Evolutionary conservation across 2,888 invertebrate species (phyloP).

Genomic region (Panopea generosa): DNA sequence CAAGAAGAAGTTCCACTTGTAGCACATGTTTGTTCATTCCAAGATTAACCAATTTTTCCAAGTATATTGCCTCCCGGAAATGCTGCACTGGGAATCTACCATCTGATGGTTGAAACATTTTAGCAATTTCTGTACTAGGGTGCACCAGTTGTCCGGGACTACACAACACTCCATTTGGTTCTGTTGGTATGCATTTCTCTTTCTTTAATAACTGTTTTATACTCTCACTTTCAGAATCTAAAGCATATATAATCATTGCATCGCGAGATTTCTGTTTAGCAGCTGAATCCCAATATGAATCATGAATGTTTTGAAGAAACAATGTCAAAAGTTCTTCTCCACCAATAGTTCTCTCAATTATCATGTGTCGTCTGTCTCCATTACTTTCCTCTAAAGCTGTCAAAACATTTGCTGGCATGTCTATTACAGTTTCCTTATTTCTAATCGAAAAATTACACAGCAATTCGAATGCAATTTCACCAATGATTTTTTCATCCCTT

Average conservation of each 20-base stretch:
- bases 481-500: constrained; percentile 11
- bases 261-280: background rate
- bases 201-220: constrained; percentile 18
- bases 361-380: background rate
- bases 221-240: constrained; percentile 6
- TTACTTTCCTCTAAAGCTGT: background rate
- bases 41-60: constrained; percentile 48
- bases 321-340: background rate
- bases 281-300: constrained; percentile 8
- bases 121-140: constrained; percentile 59
- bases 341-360: background rate
- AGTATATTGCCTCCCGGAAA: constrained; percentile 10
- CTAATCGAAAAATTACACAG: background rate
- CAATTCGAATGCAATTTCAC: constrained; percentile 16
- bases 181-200: constrained; percentile 70
- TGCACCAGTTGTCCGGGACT: constrained; percentile 70
- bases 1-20: constrained; percentile 46
- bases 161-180: constrained; percentile 64
- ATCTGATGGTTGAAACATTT: constrained; percentile 68
- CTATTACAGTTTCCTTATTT: background rate
- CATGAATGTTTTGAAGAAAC: constrained; percentile 2
- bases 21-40: constrained; percentile 65
- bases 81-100: constrained; percentile 67
- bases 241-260: constrained; percentile 2
- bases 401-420: background rate